A percentile compares a stretch with the other conserved stretches of the same genome.
Conservation (phyloP, 2,797 vertebrate genomes). For the Denticeps clupeoides region DNA sequence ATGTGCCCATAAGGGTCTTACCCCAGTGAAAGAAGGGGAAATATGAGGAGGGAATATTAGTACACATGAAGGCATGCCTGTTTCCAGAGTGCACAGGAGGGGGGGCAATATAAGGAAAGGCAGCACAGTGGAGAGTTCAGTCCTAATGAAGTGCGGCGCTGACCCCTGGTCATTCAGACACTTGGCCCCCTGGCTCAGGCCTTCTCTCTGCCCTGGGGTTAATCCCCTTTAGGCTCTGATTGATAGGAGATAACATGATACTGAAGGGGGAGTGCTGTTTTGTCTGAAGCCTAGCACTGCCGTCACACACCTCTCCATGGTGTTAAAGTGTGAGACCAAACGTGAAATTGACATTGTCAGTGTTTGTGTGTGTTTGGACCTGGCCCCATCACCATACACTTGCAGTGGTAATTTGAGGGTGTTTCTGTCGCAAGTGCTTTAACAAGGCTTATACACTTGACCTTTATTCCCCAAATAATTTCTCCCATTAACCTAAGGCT, state of each 20-base stretch:
- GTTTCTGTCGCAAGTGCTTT: conserved; percentile 22
- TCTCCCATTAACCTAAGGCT: conserved; percentile 2
- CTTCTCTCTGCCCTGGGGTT: conserved; percentile 34
- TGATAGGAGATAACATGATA: conserved; percentile 70
- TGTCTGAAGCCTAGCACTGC: conserved; percentile 53
- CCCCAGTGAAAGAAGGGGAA: conserved; percentile 11
- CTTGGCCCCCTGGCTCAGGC: conserved; percentile 3
- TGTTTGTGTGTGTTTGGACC: conserved; percentile 58
- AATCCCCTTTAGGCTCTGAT: conserved; percentile 71
- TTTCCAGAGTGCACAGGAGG: not conserved
- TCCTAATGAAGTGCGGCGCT: conserved; percentile 48
- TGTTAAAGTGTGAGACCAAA: conserved; percentile 66
- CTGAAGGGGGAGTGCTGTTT: conserved; percentile 60
- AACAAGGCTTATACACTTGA: conserved; percentile 14
- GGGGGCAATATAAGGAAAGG: not conserved
- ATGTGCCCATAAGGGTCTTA: conserved; percentile 5
- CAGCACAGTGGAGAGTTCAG: conserved; percentile 12
- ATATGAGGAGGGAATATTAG: not conserved
- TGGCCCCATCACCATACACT: conserved; percentile 40
- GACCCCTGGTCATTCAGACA: conserved; percentile 40
- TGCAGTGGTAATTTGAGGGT: conserved; percentile 22
- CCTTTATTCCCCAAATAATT: conserved; percentile 15
- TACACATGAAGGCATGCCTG: too few species aligned
- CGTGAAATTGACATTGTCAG: conserved; percentile 72
- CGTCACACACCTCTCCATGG: conserved; percentile 40